Conservation (phyloP, 2,113 vertebrate species). For the Oreotrochilus melanogaster region DNA sequence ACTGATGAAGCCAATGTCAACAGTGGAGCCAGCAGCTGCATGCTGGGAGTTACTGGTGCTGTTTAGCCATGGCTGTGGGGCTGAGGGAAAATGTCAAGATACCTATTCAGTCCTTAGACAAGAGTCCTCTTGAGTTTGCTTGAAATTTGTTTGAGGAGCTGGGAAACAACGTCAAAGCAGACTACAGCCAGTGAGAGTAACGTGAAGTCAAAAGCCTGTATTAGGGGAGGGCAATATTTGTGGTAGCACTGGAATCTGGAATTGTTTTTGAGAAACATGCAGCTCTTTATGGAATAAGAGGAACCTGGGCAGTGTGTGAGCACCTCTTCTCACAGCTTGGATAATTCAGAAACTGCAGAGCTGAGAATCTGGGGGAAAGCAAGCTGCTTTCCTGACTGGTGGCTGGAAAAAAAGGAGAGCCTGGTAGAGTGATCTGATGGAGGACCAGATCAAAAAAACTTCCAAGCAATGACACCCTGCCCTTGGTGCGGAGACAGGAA, state of each 20-base stretch:
- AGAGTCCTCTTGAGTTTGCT: neutral
- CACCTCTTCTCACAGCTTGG: neutral
- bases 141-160: neutral
- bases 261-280: neutral
- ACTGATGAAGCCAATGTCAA: neutral
- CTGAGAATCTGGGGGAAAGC: neutral
- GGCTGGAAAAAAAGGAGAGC: neutral
- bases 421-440: neutral
- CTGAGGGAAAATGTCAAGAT: neutral
- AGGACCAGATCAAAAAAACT: neutral
- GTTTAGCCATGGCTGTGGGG: neutral
- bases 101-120: neutral
- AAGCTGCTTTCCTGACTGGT: neutral
- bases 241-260: neutral
- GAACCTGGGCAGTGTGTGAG: neutral
- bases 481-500: neutral
- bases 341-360: neutral
- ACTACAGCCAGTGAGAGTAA: neutral
- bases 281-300: neutral
- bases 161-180: neutral
- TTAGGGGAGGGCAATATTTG: neutral
- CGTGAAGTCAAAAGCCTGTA: neutral
- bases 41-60: neutral
- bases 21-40: neutral
- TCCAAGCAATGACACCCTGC: neutral